Conservation (phyloP, 2,888 invertebrate species). For the Osmoderma eremita region DNA sequence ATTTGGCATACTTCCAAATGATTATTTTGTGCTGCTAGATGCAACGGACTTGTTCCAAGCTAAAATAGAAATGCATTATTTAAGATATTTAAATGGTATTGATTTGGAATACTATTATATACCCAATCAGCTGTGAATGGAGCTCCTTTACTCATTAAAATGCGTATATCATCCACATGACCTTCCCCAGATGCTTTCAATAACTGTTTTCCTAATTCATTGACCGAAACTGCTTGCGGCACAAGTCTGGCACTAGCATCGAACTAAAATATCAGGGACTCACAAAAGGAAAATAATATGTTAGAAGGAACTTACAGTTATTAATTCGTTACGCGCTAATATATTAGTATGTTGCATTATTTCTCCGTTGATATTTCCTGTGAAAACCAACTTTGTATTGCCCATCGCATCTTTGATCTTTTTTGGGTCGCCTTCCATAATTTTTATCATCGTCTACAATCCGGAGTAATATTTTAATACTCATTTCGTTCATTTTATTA, state of each 20-base stretch:
- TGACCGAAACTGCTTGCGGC: slow-evolving; percentile 63
- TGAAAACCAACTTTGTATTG: slow-evolving; percentile 41
- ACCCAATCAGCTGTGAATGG: slow-evolving; percentile 96
- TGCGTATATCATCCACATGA: slow-evolving; percentile 78
- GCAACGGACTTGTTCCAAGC: slow-evolving; percentile 91
- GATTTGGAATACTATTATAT: slow-evolving; percentile 49
- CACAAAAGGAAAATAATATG: background rate
- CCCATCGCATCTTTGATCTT: slow-evolving; percentile 38
- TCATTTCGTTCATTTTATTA: slow-evolving; percentile 5
- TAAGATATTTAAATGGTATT: too few species aligned
- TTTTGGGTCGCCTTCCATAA: slow-evolving; percentile 43
- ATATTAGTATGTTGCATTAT: slow-evolving; percentile 55
- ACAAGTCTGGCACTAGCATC: slow-evolving; percentile 53
- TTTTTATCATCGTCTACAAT: slow-evolving; percentile 55
- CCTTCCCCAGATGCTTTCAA: slow-evolving; percentile 83
- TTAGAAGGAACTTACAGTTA: slow-evolving; percentile 60
- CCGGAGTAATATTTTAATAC: background rate
- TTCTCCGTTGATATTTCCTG: slow-evolving; percentile 42
- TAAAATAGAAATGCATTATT: slow-evolving; percentile 57
- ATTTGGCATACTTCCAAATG: slow-evolving; percentile 82
- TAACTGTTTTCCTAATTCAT: slow-evolving; percentile 86
- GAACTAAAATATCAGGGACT: slow-evolving; percentile 50
- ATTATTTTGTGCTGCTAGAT: slow-evolving; percentile 86
- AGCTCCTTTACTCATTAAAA: slow-evolving; percentile 85
- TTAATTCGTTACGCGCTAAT: slow-evolving; percentile 53